Evolutionary conservation across 2,797 vertebrate genomes (phyloP).

Genomic region (Cuculus canorus): DNA sequence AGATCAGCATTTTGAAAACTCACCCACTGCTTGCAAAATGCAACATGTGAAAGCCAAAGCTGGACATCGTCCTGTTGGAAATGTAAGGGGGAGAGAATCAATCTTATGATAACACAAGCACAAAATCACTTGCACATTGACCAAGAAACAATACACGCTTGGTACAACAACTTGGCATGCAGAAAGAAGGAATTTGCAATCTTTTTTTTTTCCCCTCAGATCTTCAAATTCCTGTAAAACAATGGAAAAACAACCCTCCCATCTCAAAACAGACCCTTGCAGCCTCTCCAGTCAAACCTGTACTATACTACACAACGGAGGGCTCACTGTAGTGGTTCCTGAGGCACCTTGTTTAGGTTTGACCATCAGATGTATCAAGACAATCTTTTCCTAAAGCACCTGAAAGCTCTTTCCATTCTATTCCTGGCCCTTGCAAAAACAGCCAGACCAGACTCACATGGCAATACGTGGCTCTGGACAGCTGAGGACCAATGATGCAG

Average conservation of each 20-base stretch:
- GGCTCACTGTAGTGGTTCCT: not conserved
- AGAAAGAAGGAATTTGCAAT: not conserved
- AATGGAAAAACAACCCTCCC: not conserved
- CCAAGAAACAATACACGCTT: not conserved
- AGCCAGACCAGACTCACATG: not conserved
- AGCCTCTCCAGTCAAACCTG: not conserved
- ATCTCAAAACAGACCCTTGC: not conserved
- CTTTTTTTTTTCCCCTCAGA: accelerated
- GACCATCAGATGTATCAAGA: not conserved
- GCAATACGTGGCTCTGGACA: not conserved
- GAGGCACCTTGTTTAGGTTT: not conserved
- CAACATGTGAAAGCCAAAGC: constrained; percentile 94
- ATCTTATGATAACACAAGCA: not conserved
- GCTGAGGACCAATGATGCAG: not conserved
- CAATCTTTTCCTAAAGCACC: not conserved
- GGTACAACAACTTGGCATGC: accelerated
- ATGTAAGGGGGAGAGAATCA: not conserved
- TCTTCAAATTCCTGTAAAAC: not conserved
- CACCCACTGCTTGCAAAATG: constrained; percentile 98
- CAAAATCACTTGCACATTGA: not conserved
- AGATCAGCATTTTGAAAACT: constrained; percentile 55
- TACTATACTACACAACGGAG: not conserved
- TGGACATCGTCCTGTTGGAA: constrained; percentile 88
- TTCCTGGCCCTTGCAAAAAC: not conserved
- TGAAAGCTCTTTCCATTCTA: not conserved